These are phyloP conservation scores for Gambusia yucatana DNA, from an alignment of 2,797 vertebrate species.

Conservation along the genomic window DNA sequence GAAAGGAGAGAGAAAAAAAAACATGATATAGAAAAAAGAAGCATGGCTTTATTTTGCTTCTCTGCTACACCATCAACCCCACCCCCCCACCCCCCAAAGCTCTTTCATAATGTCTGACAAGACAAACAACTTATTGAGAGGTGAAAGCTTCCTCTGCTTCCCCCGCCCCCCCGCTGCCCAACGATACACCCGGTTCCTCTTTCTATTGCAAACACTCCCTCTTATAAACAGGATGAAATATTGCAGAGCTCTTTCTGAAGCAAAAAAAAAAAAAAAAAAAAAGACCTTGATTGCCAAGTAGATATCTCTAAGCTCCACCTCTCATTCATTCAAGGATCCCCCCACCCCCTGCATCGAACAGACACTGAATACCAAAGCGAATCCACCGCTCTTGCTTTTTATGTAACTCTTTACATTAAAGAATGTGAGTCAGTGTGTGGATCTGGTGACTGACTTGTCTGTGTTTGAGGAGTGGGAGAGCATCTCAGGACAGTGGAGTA, in stretches of 20 bases:
- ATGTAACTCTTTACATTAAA: conserved; percentile 44
- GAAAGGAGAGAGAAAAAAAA: conserved; percentile 67
- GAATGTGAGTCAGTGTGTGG: conserved; percentile 37
- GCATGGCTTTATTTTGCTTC: conserved; percentile 75
- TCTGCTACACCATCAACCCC: conserved; percentile 15
- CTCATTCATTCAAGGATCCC: conserved; percentile 57
- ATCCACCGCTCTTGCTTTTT: conserved; percentile 15
- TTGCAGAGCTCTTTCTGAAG: conserved; percentile 47
- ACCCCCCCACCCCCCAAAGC: conserved; percentile 34
- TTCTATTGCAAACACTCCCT: conserved; percentile 42
- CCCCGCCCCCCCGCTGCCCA: conserved; percentile 9
- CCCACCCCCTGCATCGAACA: conserved; percentile 11
- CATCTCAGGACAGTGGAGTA: conserved; percentile 75
- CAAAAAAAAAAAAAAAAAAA: conserved; percentile 49
- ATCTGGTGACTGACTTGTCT: conserved; percentile 58
- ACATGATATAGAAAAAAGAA: conserved; percentile 62
- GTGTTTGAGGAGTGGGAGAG: conserved; percentile 70
- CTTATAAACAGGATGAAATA: conserved; percentile 59
- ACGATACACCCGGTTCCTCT: conserved; percentile 56
- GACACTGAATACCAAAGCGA: conserved; percentile 14
- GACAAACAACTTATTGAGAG: conserved; percentile 86
- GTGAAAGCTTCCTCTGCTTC: conserved; percentile 50
- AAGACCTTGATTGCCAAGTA: conserved; percentile 58
- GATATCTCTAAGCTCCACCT: conserved; percentile 30
- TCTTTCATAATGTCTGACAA: conserved; percentile 80